Base-by-base conservation (phyloP, 2,113 vertebrate species). In the Sander lucioperca region DNA sequence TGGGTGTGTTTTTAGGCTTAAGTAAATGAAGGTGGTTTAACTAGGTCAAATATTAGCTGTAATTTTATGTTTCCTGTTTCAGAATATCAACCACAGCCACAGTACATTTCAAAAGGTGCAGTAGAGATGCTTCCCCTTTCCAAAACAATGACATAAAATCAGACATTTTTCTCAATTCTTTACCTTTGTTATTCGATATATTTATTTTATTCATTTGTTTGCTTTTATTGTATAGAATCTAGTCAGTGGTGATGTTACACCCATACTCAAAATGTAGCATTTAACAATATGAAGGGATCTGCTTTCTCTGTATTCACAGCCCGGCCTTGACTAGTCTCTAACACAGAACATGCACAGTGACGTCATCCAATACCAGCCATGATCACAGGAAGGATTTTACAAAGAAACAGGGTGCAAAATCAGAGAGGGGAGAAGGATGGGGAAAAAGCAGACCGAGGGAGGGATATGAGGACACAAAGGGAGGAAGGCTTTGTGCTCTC, bases 291-390 rank as follows among this genome's bases (percentile, higher is more conserved):
- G 39, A 45, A 27, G 9, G 23, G 58, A 70, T 62, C 64, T 71
- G 47, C 47, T 65, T 72, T 69, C 13, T 19, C 23, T 56, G 14
- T 8, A 25, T 5, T 68, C 21, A 66, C 62, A 53, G n/a, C 45
- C 36, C n/a, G 47, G 36, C 77, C 72, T 79, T 80, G 56, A 74
- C 67, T 48, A 5, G 47, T 48, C 54, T 65, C 33, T 90, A 86
- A 84, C 76, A 88, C 63, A 77, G 51, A 89, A 79, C 85, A 89
- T 78, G 79, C 54, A 74, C 47, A 54, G 27, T 92, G 89, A 92
- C 74, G 75, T 89, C 87, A 90, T 84, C 80, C 69, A 27, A 43
- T 65, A 39, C 48, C 50, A 74, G 56, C 50, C 27, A 51, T 15
- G 57, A 77, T 64, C 67, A 81, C 61, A 59, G 18, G 30, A 53